Evolutionary conservation across 2,888 invertebrate genomes (phyloP), one percentile per base, ranked within the genome.

Genomic region (Pandemis heparana): DNA sequence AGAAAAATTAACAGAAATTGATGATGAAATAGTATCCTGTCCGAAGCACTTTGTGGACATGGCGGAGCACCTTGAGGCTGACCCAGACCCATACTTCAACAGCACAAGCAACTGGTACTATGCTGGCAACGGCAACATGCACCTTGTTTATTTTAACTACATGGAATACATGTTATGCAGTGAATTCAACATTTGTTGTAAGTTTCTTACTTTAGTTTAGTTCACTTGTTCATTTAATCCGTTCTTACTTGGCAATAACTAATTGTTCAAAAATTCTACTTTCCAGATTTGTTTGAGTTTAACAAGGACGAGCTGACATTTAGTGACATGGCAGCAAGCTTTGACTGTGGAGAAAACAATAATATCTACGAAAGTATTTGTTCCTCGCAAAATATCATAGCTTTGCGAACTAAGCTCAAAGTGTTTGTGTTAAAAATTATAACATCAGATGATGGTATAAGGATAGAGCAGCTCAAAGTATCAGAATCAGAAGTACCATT

Each of bases 91-190:
- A 0, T 87, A 89, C 76, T 94, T 94, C 70, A 82, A 88, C 38
- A 82, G 85, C 51, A 78, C 82, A 7, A 91, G 90, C 79, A 95
- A 95, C 79, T 95, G 95, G 95, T 94, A 93, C 77, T 94, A 93
- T 66, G 85, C 89, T 12, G 95, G 95, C 0, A 83, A 85, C 63
- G 95, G 95, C 1, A 95, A 93, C 78, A 75, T 94, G 77, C 88
- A 90, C 10, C 71, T 85, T 0, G 76, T 87, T 0, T 81, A 79
- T 51, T 73, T 91, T n/a, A 77, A 86, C 38, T 88, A 88, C 75
- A 77, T 81, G 1, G 88, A 90, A 65, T 93, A 91, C 77, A 75
- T 94, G 16, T 76, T 94, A 14, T 87, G 89, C 56, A 92, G 93
- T 81, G 86, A 88, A 77, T 86, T 90, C n/a, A 85, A 81, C 77